A percentile compares a stretch with the other conserved stretches of the same genome.
Evolutionary conservation across 2,797 vertebrate genomes (phyloP).

Genomic region (Tarsius wallacei): DNA sequence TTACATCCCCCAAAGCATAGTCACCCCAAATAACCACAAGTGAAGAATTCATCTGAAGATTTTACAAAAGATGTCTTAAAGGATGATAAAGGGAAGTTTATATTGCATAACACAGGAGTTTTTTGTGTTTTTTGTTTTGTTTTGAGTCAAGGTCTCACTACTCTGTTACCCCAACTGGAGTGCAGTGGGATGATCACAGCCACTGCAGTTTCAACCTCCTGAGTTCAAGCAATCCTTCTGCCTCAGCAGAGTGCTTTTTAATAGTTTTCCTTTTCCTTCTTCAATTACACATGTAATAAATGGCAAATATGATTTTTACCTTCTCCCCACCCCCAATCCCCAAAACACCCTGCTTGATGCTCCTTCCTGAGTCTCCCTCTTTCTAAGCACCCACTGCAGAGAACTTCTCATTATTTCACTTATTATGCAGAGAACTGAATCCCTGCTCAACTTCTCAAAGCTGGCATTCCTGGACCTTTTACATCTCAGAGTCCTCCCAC

Average conservation of each 20-base stretch:
- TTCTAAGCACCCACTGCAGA: not conserved
- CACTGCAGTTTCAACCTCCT: no score
- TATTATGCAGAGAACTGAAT: not conserved
- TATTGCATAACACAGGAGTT: not conserved
- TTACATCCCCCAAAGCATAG: not conserved
- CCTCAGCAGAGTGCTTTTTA: not conserved
- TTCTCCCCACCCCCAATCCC: not conserved
- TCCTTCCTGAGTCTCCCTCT: not conserved
- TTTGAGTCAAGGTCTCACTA: no score
- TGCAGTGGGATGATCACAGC: no score
- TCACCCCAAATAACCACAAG: not conserved
- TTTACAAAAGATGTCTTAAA: conserved; percentile 20
- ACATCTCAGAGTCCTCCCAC: not conserved
- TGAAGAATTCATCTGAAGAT: not conserved
- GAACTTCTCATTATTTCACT: not conserved
- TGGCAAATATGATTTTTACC: not conserved
- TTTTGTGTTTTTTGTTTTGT: no score
- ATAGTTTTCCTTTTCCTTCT: conserved; percentile 36
- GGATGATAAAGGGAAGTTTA: not conserved
- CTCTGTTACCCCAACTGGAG: no score
- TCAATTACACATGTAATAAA: not conserved
- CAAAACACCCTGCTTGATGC: not conserved
- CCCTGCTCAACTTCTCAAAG: not conserved
- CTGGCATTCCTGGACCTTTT: not conserved
- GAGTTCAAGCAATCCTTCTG: no score